phyloP scores from a whole-genome alignment of 2,113 vertebrate species.

The Ptilonorhynchus violaceus region DNA sequence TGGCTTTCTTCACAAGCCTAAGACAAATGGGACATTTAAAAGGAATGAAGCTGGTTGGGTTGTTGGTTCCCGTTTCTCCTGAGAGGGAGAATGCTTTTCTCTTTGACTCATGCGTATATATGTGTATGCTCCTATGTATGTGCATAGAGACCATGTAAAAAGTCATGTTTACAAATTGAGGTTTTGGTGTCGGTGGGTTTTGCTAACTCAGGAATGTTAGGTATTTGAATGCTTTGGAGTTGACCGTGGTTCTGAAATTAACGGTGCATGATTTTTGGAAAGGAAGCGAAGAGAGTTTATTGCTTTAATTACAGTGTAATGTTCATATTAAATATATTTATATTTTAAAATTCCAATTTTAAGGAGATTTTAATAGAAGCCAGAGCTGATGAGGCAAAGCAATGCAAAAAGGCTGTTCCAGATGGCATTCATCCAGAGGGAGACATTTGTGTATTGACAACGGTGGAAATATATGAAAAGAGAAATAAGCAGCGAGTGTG shows the following conservation, averaged over 20 bases:
- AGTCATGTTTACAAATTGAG: neutral
- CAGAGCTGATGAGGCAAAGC: slow-evolving; percentile 56
- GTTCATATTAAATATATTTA: slow-evolving; percentile 53
- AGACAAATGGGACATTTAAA: slow-evolving; percentile 17
- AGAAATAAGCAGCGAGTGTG: neutral
- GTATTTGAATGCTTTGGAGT: neutral
- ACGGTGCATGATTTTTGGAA: neutral
- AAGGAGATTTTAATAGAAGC: slow-evolving; percentile 57
- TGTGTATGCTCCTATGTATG: fast-evolving
- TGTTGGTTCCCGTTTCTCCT: fast-evolving
- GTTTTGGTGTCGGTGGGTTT: neutral
- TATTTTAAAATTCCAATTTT: slow-evolving; percentile 32
- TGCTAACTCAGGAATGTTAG: neutral
- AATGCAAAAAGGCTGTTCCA: slow-evolving; percentile 49
- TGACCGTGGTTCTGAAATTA: neutral
- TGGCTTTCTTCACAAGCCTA: neutral
- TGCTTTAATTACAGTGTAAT: slow-evolving; percentile 41
- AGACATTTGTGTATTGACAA: slow-evolving; percentile 49
- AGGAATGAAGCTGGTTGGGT: neutral
- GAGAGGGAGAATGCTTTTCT: neutral
- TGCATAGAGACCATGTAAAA: neutral
- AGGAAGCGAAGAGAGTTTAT: neutral
- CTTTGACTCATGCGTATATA: neutral
- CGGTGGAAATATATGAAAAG: neutral
- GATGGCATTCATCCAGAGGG: slow-evolving; percentile 59